Evolutionary conservation across 2,888 invertebrate species (phyloP).

Genomic region (Crocallis elinguaria): DNA sequence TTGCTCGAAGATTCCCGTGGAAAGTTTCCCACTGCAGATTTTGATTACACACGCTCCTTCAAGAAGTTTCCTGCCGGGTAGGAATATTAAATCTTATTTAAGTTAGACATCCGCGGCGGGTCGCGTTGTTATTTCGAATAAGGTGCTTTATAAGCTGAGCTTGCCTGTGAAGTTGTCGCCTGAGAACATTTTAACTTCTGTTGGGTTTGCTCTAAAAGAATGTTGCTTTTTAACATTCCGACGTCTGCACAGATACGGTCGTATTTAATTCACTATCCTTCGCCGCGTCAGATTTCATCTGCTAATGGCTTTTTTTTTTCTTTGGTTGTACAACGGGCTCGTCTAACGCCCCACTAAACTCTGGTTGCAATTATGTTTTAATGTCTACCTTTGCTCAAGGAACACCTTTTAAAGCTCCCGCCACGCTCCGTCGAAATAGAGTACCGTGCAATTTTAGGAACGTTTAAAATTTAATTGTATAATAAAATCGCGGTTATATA

Average conservation of each 20-base stretch:
- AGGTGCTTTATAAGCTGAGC: slow-evolving; percentile 77
- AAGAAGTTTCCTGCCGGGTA: slow-evolving; percentile 79
- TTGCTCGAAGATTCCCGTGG: slow-evolving; percentile 74
- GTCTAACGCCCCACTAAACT: slow-evolving; percentile 42
- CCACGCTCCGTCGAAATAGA: slow-evolving; percentile 71
- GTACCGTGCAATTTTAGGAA: slow-evolving; percentile 75
- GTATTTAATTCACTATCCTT: slow-evolving; percentile 47
- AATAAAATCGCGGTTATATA: slow-evolving; percentile 82
- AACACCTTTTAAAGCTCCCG: slow-evolving; percentile 57
- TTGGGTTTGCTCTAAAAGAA: slow-evolving; percentile 51
- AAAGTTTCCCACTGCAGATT: slow-evolving; percentile 80
- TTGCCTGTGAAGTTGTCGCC: slow-evolving; percentile 52
- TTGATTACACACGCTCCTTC: slow-evolving; percentile 84
- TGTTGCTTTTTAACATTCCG: slow-evolving; percentile 52
- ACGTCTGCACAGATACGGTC: slow-evolving; percentile 42
- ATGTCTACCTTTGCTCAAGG: slow-evolving; percentile 16
- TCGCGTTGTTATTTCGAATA: slow-evolving; percentile 82
- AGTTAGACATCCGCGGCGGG: slow-evolving; percentile 80
- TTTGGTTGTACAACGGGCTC: slow-evolving; percentile 40
- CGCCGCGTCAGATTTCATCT: slow-evolving; percentile 47
- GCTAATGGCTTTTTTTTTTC: slow-evolving; percentile 51
- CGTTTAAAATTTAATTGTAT: slow-evolving; percentile 82
- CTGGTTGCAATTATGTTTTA: slow-evolving; percentile 51
- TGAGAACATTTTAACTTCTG: slow-evolving; percentile 65
- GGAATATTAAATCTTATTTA: slow-evolving; percentile 85